Base-by-base conservation (phyloP, 2,797 vertebrate genomes). In the Sebastes hubbsi region DNA sequence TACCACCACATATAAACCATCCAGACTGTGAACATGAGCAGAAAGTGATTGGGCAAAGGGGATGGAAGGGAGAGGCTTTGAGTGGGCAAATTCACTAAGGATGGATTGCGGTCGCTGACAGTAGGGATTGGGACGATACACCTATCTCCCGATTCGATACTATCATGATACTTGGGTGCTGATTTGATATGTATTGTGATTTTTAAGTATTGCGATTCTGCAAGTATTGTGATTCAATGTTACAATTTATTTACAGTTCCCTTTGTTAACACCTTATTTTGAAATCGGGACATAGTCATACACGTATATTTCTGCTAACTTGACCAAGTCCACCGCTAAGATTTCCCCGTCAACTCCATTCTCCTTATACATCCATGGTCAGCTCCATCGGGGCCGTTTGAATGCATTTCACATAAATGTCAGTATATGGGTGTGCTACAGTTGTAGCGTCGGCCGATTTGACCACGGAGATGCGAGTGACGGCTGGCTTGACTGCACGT, bases 1-100 rank as follows among this genome's bases (percentile, higher is more conserved):
- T 56, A 67, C 84, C 25, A 29, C n/a, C 71, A 70, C 58, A 72
- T 71, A 82, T 67, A 54, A 32, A 36, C 74, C 71, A 64, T 68
- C 32, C 70, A 65, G 58, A 64, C 74, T 63, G 46, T n/a, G 70
- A 73, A 55, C 20, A 77, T 20, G 36, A 83, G 59, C 22, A 55
- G 64, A 64, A 77, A 62, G 27, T 42, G 66, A 80, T 46, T 52
- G 71, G 70, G 14, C 38, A 62, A 74, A 61, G 58, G 29, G 25
- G 61, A 52, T n/a, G 46, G 32, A 71, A 71, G 52, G 49, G 49
- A 70, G 69, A 27, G 20, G 52, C 54, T 82, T 75, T 62, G 54
- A 71, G 61, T 71, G 10, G 20, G 4, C 7, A 20, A 52, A 30
- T 67, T 52, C 64, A 52, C 38, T n/a, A 12, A 7, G 42, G 52